phyloP scores from a whole-genome alignment of 2,113 vertebrate species.

The Morone chrysops region DNA sequence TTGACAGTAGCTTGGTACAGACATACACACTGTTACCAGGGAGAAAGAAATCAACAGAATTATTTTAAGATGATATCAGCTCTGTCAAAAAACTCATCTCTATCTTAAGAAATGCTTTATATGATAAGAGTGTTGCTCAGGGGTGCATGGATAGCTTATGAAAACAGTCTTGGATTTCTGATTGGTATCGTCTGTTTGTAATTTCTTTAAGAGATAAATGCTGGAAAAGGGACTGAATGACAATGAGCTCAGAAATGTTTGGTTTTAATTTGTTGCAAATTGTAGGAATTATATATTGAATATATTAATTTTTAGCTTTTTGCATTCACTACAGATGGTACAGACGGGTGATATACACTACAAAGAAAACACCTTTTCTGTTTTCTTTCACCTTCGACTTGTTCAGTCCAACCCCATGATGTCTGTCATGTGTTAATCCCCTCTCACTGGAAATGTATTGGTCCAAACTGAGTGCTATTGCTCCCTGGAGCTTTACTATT shows the following conservation, averaged over 20 bases:
- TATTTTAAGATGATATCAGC: constrained; percentile 60
- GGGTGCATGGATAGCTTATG: constrained; percentile 15
- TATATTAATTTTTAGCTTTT: background rate
- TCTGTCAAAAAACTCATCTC: constrained; percentile 27
- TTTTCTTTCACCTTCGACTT: background rate
- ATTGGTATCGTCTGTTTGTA: constrained; percentile 43
- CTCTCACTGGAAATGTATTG: constrained; percentile 9
- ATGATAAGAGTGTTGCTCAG: constrained; percentile 49
- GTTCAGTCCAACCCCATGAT: background rate
- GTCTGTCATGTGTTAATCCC: constrained; percentile 11
- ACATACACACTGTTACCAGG: constrained; percentile 38
- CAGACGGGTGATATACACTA: background rate
- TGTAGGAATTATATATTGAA: background rate
- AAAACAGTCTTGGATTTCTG: constrained; percentile 40
- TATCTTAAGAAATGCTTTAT: constrained; percentile 32
- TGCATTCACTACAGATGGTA: background rate
- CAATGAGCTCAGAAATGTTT: background rate
- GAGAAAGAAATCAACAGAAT: constrained; percentile 32
- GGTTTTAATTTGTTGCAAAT: background rate
- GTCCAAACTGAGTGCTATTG: background rate
- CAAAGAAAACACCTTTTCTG: background rate
- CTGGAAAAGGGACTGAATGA: background rate
- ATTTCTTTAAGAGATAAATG: constrained; percentile 20
- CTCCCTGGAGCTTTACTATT: constrained; percentile 26
- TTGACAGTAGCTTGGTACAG: constrained; percentile 38